A percentile compares a stretch with the other conserved stretches of the same genome.
Evolutionary conservation across 2,888 invertebrate genomes (phyloP).

Genomic region (Reticulitermes lucifugus): DNA sequence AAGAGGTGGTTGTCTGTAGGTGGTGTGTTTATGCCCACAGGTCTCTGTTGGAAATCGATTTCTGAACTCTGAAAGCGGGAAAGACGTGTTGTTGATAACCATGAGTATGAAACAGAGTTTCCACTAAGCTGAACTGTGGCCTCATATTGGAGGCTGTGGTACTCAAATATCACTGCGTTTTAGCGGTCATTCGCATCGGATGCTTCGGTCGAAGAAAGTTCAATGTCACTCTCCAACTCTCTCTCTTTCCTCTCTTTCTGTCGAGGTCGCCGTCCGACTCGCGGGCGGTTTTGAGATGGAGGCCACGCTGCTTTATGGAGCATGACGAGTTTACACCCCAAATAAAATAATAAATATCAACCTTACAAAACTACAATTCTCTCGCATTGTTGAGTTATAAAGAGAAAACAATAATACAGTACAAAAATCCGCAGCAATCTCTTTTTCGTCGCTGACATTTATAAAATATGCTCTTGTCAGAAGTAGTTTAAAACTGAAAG

Average conservation of each 20-base stretch:
- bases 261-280: neutral
- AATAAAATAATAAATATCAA: slow-evolving; percentile 11
- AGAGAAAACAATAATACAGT: neutral
- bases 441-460: neutral
- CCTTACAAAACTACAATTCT: slow-evolving; percentile 11
- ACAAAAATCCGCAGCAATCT: neutral
- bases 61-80: neutral
- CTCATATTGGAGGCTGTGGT: slow-evolving; percentile 8
- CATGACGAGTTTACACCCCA: slow-evolving; percentile 24
- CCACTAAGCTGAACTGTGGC: neutral
- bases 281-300: slow-evolving; percentile 14
- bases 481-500: neutral
- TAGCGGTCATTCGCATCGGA: slow-evolving; percentile 49
- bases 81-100: neutral
- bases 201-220: slow-evolving; percentile 46
- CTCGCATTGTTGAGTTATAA: neutral
- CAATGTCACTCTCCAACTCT: slow-evolving; percentile 47
- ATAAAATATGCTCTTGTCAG: neutral
- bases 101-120: neutral
- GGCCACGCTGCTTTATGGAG: slow-evolving; percentile 41
- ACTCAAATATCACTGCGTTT: slow-evolving; percentile 44
- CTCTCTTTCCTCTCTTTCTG: slow-evolving; percentile 12
- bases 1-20: too few species aligned
- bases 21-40: too few species aligned
- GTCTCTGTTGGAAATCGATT: too few species aligned